phyloP scores from a whole-genome alignment of 2,113 vertebrate genomes.

The Pungitius pungitius region DNA sequence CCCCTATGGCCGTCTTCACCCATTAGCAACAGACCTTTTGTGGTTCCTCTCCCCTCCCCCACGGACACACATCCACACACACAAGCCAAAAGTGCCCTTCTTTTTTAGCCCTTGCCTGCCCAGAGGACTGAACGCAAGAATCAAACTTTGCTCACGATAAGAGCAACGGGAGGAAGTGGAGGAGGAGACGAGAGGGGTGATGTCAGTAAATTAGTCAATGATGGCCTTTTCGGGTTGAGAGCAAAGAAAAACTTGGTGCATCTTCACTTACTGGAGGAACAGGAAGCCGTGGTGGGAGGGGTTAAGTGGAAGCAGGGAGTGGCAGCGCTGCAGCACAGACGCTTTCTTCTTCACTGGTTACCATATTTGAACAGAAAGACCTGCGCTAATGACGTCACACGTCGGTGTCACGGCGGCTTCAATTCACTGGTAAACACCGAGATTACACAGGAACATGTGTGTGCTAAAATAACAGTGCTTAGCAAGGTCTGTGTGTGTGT shows the following conservation, averaged over 20 bases:
- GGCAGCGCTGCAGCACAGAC: slow-evolving; percentile 20
- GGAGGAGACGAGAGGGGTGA: background rate
- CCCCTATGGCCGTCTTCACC: slow-evolving; percentile 40
- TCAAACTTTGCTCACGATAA: background rate
- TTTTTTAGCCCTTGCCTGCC: background rate
- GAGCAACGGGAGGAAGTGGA: slow-evolving; percentile 7
- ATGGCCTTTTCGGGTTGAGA: slow-evolving; percentile 7
- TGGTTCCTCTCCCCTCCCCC: slow-evolving; percentile 43
- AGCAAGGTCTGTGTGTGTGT: background rate
- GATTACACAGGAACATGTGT: slow-evolving; percentile 7
- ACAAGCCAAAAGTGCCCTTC: slow-evolving; percentile 14
- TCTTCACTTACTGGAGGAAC: slow-evolving; percentile 46
- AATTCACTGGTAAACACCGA: slow-evolving; percentile 17
- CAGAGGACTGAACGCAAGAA: background rate
- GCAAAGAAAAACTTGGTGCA: slow-evolving; percentile 33
- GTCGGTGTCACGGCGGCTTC: slow-evolving; percentile 15
- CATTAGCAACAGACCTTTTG: slow-evolving; percentile 52
- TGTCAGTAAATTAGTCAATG: background rate
- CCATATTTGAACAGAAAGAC: slow-evolving; percentile 59
- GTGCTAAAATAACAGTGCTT: background rate
- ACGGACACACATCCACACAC: background rate
- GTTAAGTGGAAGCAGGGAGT: slow-evolving; percentile 39
- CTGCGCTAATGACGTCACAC: slow-evolving; percentile 32
- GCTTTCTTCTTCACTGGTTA: slow-evolving; percentile 27
- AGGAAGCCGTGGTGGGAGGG: slow-evolving; percentile 44